Percentiles rank a stretch among this genome's conserved stretches.
These are phyloP conservation scores for Neuroscelio doddi DNA, from an alignment of 2,888 invertebrate species.

Conservation along the genomic window DNA sequence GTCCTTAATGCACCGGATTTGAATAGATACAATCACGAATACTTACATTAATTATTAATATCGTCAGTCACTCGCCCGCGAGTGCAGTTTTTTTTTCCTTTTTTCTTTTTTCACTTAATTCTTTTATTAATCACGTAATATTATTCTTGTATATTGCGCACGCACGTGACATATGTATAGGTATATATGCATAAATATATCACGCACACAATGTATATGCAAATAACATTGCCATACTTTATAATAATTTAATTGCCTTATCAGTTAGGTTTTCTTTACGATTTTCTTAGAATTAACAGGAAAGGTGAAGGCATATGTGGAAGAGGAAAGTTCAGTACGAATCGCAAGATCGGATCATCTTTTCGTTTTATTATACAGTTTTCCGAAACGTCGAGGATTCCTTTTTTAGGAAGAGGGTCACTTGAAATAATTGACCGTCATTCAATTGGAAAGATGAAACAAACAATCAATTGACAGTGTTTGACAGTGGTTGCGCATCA, in stretches of 20 bases:
- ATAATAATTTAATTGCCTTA: slow-evolving; percentile 29
- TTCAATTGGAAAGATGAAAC: slow-evolving; percentile 6
- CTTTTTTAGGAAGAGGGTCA: slow-evolving; percentile 1
- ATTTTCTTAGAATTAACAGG: slow-evolving; percentile 24
- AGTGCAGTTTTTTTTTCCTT: slow-evolving; percentile 61
- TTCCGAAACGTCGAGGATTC: slow-evolving; percentile 30
- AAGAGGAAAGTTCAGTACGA: slow-evolving; percentile 46
- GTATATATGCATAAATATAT: slow-evolving; percentile 4
- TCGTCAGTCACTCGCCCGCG: slow-evolving; percentile 69
- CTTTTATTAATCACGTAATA: slow-evolving; percentile 16
- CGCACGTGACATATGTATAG: neutral
- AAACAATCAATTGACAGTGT: slow-evolving; percentile 26
- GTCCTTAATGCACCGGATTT: slow-evolving; percentile 36
- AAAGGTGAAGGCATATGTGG: slow-evolving; percentile 44
- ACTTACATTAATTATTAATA: slow-evolving; percentile 51
- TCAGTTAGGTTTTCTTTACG: slow-evolving; percentile 33
- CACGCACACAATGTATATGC: slow-evolving; percentile 18
- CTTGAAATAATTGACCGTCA: slow-evolving; percentile 51
- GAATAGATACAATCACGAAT: slow-evolving; percentile 46
- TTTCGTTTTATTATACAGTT: slow-evolving; percentile 33
- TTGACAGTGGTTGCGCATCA: too few relatives aligned
- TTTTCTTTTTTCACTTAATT: too few relatives aligned
- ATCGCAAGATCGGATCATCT: slow-evolving; percentile 32
- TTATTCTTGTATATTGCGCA: slow-evolving; percentile 2
- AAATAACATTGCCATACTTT: slow-evolving; percentile 31